Percentiles rank a stretch among this genome's conserved stretches.
phyloP scores from a whole-genome alignment of 2,888 invertebrate species.

The Drosophila borborema region DNA sequence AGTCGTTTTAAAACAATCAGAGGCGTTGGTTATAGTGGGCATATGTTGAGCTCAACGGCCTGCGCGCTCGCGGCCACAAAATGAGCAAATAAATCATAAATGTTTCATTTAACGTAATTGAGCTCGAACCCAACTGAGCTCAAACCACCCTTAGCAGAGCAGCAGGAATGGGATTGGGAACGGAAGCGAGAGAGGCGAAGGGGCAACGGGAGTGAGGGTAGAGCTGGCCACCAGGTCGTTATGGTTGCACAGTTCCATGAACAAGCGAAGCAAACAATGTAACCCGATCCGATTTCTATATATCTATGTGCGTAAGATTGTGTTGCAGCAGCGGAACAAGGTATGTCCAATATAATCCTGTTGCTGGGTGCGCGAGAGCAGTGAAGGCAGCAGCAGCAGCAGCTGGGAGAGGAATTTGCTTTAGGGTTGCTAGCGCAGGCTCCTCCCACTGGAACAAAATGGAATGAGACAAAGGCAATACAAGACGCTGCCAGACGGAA shows the following conservation, averaged over 20 bases:
- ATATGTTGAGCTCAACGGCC: constrained; percentile 52
- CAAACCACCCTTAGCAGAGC: constrained; percentile 40
- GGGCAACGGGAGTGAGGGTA: constrained; percentile 18
- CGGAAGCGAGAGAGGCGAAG: not conserved
- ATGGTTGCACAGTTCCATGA: constrained; percentile 61
- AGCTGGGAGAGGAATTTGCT: constrained; percentile 16
- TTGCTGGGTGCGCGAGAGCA: constrained; percentile 25
- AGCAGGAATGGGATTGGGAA: not conserved
- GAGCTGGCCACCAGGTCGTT: constrained; percentile 56
- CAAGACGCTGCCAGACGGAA: constrained; percentile 9
- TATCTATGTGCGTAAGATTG: constrained; percentile 54
- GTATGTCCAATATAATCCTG: constrained; percentile 39
- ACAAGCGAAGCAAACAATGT: constrained; percentile 59
- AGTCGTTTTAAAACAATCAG: constrained; percentile 63
- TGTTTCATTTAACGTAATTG: constrained; percentile 72
- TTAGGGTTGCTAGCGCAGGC: constrained; percentile 46
- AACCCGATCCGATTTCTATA: constrained; percentile 59
- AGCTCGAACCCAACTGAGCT: constrained; percentile 43
- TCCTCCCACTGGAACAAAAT: constrained; percentile 47
- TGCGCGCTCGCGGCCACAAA: constrained; percentile 55
- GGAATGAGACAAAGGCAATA: constrained; percentile 17
- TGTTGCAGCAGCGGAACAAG: constrained; percentile 41
- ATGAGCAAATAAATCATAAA: constrained; percentile 80
- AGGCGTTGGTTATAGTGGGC: constrained; percentile 35
- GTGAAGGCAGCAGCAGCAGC: not conserved